A percentile compares a stretch with the other conserved stretches of the same genome.
phyloP scores from a whole-genome alignment of 2,888 invertebrate genomes.

The Cerastis rubricosa region DNA sequence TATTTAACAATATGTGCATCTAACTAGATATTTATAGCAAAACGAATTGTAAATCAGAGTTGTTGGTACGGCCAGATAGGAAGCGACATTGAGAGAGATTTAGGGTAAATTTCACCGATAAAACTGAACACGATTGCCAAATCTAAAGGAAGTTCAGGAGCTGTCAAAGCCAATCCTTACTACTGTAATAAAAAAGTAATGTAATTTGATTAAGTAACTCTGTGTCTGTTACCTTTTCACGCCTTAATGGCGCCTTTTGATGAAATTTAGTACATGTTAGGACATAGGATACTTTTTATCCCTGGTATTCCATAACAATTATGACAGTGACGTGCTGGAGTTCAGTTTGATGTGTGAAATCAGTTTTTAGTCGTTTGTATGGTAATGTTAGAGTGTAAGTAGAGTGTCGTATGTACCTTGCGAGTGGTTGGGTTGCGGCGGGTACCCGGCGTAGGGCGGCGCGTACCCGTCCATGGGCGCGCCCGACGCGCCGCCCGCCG shows the following conservation, averaged over 20 bases:
- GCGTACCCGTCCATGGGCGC: constrained; percentile 96
- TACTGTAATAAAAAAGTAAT: neutral
- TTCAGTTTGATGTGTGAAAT: neutral
- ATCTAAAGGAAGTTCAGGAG: neutral
- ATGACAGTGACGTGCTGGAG: neutral
- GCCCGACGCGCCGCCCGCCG: constrained; percentile 92
- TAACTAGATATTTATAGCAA: neutral
- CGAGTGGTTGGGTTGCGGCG: constrained; percentile 92
- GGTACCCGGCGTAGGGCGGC: constrained; percentile 92
- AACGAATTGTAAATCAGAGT: constrained; percentile 10
- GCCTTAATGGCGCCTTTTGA: neutral
- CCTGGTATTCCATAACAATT: neutral
- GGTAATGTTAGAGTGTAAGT: too few species aligned
- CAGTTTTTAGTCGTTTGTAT: neutral
- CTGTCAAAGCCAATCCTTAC: neutral
- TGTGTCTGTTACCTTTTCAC: neutral
- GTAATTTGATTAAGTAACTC: neutral
- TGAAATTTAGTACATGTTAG: neutral
- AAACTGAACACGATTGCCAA: neutral
- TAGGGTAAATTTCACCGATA: neutral
- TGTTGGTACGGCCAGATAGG: constrained; percentile 15
- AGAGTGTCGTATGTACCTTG: constrained; percentile 91
- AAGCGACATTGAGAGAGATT: constrained; percentile 51
- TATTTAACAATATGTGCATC: neutral
- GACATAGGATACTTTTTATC: neutral